Evolutionary conservation across 2,113 vertebrate species (phyloP), one percentile per base, ranked within the genome.

Genomic region (Phrynocephalus versicolor): DNA sequence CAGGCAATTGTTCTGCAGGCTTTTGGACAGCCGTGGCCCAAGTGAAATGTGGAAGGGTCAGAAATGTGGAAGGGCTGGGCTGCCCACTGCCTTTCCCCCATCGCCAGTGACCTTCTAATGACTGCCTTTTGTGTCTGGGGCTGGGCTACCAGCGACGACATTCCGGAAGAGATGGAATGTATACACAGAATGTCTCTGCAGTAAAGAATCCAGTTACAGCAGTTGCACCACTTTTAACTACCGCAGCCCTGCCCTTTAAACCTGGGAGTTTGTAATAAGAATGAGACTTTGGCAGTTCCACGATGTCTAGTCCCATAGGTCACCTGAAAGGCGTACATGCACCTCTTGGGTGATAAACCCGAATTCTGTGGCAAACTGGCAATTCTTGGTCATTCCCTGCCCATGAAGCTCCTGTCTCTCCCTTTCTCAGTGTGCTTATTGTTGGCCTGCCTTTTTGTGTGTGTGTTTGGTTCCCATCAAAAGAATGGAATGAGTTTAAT

Each of bases 401-500:
- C 45, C 45, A 30, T 30, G 33, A 60, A 19, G 58, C 21, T 14
- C 57, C 90, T 88, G 81, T 79, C 82, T 37, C 87, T 88, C 90
- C 89, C 89, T 88, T 86, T 64, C 0, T 0, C 86, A 88, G 18
- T 91, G 86, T 85, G 79, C 89, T 85, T 84, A n/a, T 0, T 93
- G 83, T 94, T 93, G 90, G 88, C 91, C 81, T 92, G 89, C 90
- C 90, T 8, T 37, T 5, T 27, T 25, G 9, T 45, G 2, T 39
- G 35, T 93, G 90, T 93, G 91, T 92, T 91, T 90, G 90, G 92
- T 92, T 93, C 93, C 93, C 91, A 93, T 93, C 90, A 91, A 91
- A 94, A 95, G 92, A 93, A 91, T 94, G 93, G 92, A 94, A 94
- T 95, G 91, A 93, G 94, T 95, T 92, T 93, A 95, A 93, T 94